phyloP scores from a whole-genome alignment of 2,797 vertebrate genomes.

The Danio kyathit region DNA sequence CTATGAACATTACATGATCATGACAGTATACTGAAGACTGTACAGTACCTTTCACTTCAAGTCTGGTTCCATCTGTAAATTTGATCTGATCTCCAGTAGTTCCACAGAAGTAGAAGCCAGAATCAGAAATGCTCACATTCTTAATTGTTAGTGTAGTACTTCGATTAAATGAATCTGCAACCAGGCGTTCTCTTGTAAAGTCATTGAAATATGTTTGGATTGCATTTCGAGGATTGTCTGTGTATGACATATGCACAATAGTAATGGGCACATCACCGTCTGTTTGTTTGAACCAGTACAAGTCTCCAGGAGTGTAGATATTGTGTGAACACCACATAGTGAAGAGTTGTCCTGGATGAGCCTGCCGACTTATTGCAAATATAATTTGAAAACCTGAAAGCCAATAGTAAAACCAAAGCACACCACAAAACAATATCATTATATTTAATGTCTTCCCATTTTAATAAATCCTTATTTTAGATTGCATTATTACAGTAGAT shows the following conservation, averaged over 20 bases:
- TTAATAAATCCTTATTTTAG: background rate
- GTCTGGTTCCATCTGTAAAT: background rate
- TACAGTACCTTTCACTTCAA: conserved; percentile 31
- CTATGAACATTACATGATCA: background rate
- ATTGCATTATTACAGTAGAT: background rate
- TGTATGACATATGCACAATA: background rate
- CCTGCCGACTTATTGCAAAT: background rate
- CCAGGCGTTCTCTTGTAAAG: background rate
- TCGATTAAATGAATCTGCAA: background rate
- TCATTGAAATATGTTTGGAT: background rate
- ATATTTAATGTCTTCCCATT: background rate
- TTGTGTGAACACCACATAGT: conserved; percentile 6
- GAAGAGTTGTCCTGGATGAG: background rate
- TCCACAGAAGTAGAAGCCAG: conserved; percentile 45
- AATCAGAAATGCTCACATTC: background rate
- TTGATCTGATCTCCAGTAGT: rapidly evolving
- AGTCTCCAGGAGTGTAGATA: rapidly evolving
- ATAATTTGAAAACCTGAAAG: conserved; percentile 12
- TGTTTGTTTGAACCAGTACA: conserved; percentile 37
- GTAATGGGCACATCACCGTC: background rate
- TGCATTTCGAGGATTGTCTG: rapidly evolving
- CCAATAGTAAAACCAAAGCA: background rate
- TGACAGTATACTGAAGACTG: background rate
- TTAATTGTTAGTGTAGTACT: background rate
- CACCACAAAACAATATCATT: background rate